These are phyloP conservation scores for Argentina silus DNA, from an alignment of 2,797 vertebrate species.

Conservation along the genomic window DNA sequence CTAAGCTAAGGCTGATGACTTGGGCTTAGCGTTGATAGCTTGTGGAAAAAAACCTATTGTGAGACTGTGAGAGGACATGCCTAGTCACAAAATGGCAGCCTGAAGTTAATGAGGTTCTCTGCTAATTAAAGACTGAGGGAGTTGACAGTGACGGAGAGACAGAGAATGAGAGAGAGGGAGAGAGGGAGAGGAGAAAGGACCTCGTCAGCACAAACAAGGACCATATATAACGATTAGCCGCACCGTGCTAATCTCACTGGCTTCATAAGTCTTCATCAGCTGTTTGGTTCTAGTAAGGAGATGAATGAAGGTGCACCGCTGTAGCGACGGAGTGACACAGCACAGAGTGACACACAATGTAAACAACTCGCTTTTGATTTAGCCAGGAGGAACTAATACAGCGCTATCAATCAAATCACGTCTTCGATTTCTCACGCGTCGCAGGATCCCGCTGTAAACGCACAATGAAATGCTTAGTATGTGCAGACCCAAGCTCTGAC, in stretches of 20 bases:
- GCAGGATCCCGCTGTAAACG: too few species aligned
- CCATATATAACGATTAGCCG: slow-evolving; percentile 38
- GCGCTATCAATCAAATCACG: too few species aligned
- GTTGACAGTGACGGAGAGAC: not conserved
- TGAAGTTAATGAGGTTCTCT: slow-evolving; percentile 21
- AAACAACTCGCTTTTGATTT: not conserved
- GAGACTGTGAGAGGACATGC: not conserved
- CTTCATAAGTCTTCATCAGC: slow-evolving; percentile 15
- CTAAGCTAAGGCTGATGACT: slow-evolving; percentile 9
- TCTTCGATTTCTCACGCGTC: too few species aligned
- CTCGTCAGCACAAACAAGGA: slow-evolving; percentile 18
- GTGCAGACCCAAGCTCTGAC: not conserved
- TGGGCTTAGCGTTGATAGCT: not conserved
- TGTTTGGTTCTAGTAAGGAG: not conserved
- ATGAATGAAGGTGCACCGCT: slow-evolving; percentile 12
- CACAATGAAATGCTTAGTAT: not conserved
- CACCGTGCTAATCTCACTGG: slow-evolving; percentile 6
- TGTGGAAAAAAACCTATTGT: not conserved
- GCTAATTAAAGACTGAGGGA: slow-evolving; percentile 14
- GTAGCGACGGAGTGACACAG: not conserved
- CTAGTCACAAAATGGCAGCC: slow-evolving; percentile 15
- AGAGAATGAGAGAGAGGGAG: not conserved
- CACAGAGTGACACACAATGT: not conserved
- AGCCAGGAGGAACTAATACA: not conserved
- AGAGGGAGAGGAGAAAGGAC: slow-evolving; percentile 17